Conservation (phyloP, 2,888 invertebrate species). For the Eulithis testata region DNA sequence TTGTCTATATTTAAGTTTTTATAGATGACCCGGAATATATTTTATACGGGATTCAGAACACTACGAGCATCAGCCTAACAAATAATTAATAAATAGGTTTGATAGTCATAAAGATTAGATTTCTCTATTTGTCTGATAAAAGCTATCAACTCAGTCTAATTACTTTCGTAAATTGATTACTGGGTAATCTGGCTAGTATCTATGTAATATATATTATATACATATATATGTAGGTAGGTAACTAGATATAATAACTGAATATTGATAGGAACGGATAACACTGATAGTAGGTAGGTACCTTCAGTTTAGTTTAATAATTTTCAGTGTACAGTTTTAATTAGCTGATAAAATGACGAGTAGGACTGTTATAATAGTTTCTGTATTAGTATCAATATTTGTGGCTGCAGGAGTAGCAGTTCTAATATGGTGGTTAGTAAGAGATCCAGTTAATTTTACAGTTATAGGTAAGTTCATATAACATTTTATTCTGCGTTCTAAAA, state of each 20-base stretch:
- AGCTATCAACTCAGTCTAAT: neutral
- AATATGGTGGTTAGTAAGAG: conserved; percentile 58
- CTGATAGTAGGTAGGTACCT: neutral
- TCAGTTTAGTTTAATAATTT: conserved; percentile 1
- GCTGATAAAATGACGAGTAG: conserved; percentile 44
- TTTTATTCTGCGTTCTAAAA: too few relatives aligned
- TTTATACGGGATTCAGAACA: too few relatives aligned
- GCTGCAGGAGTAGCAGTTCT: conserved; percentile 54
- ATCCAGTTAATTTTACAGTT: conserved; percentile 26
- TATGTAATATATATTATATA: too few relatives aligned
- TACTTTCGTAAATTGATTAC: conserved; percentile 1
- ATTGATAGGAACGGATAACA: conserved; percentile 11
- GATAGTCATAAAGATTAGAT: too few relatives aligned
- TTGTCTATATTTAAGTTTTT: too few relatives aligned
- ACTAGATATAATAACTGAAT: conserved; percentile 3
- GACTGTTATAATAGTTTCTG: conserved; percentile 46
- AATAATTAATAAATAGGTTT: too few relatives aligned
- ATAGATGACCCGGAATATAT: too few relatives aligned
- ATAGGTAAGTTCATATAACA: conserved; percentile 14
- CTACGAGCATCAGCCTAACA: too few relatives aligned
- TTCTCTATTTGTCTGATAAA: too few relatives aligned
- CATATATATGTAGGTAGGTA: too few relatives aligned
- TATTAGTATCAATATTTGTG: conserved; percentile 41
- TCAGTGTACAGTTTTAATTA: conserved; percentile 11
- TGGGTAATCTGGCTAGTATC: neutral